phyloP scores from a whole-genome alignment of 1,140 invertebrate species.

The Drosophila kikkawai region DNA sequence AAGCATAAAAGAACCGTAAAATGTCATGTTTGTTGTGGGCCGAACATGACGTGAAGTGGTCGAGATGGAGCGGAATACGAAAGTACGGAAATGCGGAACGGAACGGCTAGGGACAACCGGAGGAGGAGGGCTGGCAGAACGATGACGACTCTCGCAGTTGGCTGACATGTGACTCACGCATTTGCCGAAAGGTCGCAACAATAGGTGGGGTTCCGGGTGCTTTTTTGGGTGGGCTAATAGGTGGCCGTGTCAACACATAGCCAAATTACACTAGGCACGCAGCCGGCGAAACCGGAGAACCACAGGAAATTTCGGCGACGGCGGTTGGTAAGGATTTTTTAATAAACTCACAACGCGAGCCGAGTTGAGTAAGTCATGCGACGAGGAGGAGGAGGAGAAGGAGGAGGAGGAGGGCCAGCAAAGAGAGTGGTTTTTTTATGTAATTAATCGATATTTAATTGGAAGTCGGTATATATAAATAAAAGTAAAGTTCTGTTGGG shows the following conservation, averaged over 20 bases:
- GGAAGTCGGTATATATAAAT: neutral
- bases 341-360: constrained; percentile 27
- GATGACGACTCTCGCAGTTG: constrained; percentile 49
- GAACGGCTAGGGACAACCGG: neutral
- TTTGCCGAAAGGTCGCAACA: constrained; percentile 29
- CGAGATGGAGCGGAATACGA: constrained; percentile 25
- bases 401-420: neutral
- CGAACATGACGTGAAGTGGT: constrained; percentile 78
- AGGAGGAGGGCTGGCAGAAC: constrained; percentile 8
- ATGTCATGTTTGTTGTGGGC: constrained; percentile 80
- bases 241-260: constrained; percentile 72
- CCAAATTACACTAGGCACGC: constrained; percentile 67
- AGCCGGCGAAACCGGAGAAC: constrained; percentile 25
- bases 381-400: neutral
- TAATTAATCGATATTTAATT: constrained; percentile 29
- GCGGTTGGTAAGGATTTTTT: constrained; percentile 32
- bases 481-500: neutral
- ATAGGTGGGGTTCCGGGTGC: constrained; percentile 6
- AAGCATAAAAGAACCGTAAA: constrained; percentile 83
- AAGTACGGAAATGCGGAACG: neutral
- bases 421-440: neutral
- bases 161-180: constrained; percentile 60
- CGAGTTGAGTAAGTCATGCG: constrained; percentile 40
- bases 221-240: constrained; percentile 21
- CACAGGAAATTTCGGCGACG: constrained; percentile 17